phyloP scores from a whole-genome alignment of 2,888 invertebrate species.

The Phytoseiulus persimilis region DNA sequence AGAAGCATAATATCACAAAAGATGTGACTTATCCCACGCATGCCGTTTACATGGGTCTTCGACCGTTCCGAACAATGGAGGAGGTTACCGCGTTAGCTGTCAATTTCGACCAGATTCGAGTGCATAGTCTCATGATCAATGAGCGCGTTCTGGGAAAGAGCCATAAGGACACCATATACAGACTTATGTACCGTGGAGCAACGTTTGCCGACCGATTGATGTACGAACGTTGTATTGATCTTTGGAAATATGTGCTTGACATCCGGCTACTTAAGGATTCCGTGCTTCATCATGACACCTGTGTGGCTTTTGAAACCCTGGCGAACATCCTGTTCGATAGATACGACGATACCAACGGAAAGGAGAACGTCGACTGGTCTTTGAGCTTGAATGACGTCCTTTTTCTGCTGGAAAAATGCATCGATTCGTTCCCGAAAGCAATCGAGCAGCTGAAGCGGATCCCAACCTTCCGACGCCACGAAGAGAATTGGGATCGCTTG shows the following conservation, averaged over 20 bases:
- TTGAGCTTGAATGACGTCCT: conserved; percentile 64
- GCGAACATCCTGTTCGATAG: conserved; percentile 71
- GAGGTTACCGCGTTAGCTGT: conserved; percentile 64
- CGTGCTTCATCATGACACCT: conserved; percentile 64
- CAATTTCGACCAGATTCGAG: conserved; percentile 75
- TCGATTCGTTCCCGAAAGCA: conserved; percentile 57
- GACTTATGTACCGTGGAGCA: conserved; percentile 51
- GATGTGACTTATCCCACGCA: conserved; percentile 55
- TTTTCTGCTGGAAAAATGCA: conserved; percentile 62
- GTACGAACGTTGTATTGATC: conserved; percentile 73
- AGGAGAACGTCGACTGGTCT: conserved; percentile 49
- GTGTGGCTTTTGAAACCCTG: conserved; percentile 75
- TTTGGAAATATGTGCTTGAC: conserved; percentile 75
- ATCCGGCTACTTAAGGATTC: conserved; percentile 70
- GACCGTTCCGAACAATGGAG: conserved; percentile 64
- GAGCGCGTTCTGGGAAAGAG: conserved; percentile 73
- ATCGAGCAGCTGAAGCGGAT: conserved; percentile 54
- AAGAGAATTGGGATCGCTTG: conserved; percentile 67
- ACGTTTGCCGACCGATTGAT: conserved; percentile 55
- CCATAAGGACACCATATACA: conserved; percentile 77
- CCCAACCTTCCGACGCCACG: conserved; percentile 67
- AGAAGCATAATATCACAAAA: conserved; percentile 46
- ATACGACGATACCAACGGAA: conserved; percentile 55
- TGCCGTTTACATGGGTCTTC: conserved; percentile 60
- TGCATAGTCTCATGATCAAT: conserved; percentile 76